These are phyloP conservation scores for Drosophila setosimentum DNA, from an alignment of 2,888 invertebrate genomes.

Conservation along the genomic window DNA sequence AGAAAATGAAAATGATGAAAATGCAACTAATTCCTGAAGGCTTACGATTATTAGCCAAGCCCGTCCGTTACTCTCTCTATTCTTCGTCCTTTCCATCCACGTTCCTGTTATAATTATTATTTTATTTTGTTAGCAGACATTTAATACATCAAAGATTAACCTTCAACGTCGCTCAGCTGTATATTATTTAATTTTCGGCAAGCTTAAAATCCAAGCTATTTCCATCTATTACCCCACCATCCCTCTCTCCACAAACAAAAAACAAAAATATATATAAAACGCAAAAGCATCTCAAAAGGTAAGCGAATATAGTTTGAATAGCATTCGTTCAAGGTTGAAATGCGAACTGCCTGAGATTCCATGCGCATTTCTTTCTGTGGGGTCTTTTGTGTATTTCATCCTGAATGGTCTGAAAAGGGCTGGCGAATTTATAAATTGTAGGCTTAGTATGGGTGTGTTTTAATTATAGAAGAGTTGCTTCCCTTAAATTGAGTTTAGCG, in stretches of 20 bases:
- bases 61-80: slow-evolving; percentile 8
- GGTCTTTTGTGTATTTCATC: not conserved
- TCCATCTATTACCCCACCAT: not conserved
- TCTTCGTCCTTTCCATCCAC: not conserved
- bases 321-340: slow-evolving; percentile 46
- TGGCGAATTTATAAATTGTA: slow-evolving; percentile 13
- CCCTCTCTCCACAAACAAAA: slow-evolving; percentile 4
- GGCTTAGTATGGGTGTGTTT: slow-evolving; percentile 18
- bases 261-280: not conserved
- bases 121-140: slow-evolving; percentile 59
- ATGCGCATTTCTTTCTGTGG: slow-evolving; percentile 1
- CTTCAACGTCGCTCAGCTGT: slow-evolving; percentile 71
- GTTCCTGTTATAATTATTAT: slow-evolving; percentile 51
- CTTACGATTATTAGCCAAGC: slow-evolving; percentile 67
- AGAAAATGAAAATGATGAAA: slow-evolving; percentile 74
- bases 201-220: slow-evolving; percentile 70
- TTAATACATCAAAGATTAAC: slow-evolving; percentile 73
- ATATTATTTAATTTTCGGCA: slow-evolving; percentile 75
- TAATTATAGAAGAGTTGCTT: slow-evolving; percentile 46
- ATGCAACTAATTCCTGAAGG: slow-evolving; percentile 79
- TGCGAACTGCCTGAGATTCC: slow-evolving; percentile 23
- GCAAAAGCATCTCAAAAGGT: slow-evolving; percentile 47
- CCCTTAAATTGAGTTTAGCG: not conserved
- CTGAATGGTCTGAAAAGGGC: slow-evolving; percentile 31
- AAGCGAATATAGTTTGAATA: slow-evolving; percentile 51